phyloP scores from a whole-genome alignment of 2,888 invertebrate species.

The Amiota communis region DNA sequence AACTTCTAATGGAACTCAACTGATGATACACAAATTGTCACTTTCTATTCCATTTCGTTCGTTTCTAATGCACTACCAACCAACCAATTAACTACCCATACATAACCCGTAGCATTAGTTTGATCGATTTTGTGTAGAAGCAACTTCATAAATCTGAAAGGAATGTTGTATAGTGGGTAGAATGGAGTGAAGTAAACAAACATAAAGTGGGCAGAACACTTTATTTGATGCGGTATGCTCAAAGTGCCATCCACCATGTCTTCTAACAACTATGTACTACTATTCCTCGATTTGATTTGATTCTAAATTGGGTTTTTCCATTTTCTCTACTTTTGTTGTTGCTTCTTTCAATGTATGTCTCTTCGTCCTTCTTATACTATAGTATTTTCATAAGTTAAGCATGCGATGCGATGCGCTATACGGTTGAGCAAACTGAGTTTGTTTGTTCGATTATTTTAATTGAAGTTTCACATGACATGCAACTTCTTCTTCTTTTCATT shows the following conservation, averaged over 20 bases:
- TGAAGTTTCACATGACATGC: slow-evolving; percentile 37
- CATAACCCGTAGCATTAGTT: too few species aligned
- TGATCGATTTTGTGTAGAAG: too few species aligned
- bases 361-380: neutral
- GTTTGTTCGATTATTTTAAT: slow-evolving; percentile 55
- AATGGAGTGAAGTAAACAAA: too few species aligned
- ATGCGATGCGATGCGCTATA: slow-evolving; percentile 5
- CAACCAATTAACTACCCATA: too few species aligned
- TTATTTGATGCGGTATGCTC: neutral
- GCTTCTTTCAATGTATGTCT: neutral
- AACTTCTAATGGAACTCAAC: too few species aligned
- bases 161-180: too few species aligned
- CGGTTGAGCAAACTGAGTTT: slow-evolving; percentile 26
- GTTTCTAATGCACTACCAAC: too few species aligned
- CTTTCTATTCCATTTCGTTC: too few species aligned
- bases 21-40: too few species aligned
- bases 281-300: neutral
- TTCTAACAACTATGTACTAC: neutral
- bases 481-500: slow-evolving; percentile 39
- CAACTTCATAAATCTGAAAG: too few species aligned
- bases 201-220: too few species aligned
- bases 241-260: neutral
- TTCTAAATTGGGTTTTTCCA: neutral
- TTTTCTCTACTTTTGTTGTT: slow-evolving; percentile 4
- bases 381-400: slow-evolving; percentile 12